Percentiles rank a stretch among this genome's conserved stretches.
These are phyloP conservation scores for Pharmacophagus antenor DNA, from an alignment of 2,888 invertebrate genomes.

Conservation along the genomic window DNA sequence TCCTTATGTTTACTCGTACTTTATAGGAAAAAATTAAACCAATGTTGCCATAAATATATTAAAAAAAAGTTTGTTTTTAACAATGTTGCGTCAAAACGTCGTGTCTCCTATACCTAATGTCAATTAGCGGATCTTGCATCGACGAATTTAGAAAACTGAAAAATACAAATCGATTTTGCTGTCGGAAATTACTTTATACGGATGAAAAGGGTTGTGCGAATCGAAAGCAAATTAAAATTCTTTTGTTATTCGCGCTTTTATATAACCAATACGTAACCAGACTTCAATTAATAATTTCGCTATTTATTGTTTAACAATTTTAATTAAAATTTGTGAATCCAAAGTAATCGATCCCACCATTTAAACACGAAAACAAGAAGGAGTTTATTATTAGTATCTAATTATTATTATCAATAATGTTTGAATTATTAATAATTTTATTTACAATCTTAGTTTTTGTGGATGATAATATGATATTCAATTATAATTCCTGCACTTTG, in stretches of 20 bases:
- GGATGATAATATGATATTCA: no score
- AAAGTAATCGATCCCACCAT: no score
- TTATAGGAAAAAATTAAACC: no score
- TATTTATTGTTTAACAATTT: not conserved
- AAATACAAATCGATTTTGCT: constrained; percentile 77
- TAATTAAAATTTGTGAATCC: constrained; percentile 8
- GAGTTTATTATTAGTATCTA: no score
- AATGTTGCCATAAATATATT: no score
- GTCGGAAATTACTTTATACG: constrained; percentile 73
- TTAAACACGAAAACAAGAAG: no score
- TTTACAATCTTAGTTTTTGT: no score
- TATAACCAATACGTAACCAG: constrained; percentile 72
- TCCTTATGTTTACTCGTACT: no score
- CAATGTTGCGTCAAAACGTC: not conserved
- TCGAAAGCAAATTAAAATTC: constrained; percentile 75
- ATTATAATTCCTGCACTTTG: no score
- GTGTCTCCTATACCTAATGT: not conserved
- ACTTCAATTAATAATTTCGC: constrained; percentile 29
- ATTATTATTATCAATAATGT: no score
- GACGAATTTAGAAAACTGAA: constrained; percentile 70
- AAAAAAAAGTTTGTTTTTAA: no score
- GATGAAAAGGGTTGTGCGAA: constrained; percentile 44
- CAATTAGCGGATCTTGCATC: constrained; percentile 41
- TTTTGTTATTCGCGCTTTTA: constrained; percentile 71
- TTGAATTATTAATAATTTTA: no score